phyloP scores from a whole-genome alignment of 2,797 vertebrate genomes.

The Gadopsis bispinosus region DNA sequence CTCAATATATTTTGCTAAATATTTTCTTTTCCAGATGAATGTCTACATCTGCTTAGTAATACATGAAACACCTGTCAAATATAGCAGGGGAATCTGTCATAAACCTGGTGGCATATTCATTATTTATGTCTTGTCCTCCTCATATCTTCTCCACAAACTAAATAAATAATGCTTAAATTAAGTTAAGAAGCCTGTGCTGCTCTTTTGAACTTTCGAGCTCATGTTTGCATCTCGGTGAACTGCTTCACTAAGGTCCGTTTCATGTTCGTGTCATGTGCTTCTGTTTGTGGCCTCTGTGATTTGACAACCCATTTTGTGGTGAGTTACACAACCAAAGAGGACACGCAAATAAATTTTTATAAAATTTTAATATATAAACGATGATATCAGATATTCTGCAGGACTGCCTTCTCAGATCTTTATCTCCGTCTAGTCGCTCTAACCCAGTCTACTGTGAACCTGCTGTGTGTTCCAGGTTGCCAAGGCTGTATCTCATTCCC shows the following conservation, averaged over 20 bases:
- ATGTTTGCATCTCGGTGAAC: not conserved
- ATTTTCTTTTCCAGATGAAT: not conserved
- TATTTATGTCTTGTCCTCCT: slow-evolving; percentile 36
- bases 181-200: not conserved
- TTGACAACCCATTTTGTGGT: slow-evolving; percentile 1
- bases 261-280: slow-evolving; percentile 8
- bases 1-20: not conserved
- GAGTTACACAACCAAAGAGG: not conserved
- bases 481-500: slow-evolving; percentile 96
- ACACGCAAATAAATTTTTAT: too few species aligned
- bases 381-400: slow-evolving; percentile 41
- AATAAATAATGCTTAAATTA: slow-evolving; percentile 13
- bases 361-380: slow-evolving; percentile 6
- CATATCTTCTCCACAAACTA: slow-evolving; percentile 14
- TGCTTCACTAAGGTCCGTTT: not conserved
- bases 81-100: slow-evolving; percentile 21
- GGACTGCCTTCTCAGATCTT: slow-evolving; percentile 36
- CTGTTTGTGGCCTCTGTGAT: slow-evolving; percentile 7
- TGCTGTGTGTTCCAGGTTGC: slow-evolving; percentile 88
- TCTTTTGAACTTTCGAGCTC: not conserved
- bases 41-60: slow-evolving; percentile 13
- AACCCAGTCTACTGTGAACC: slow-evolving; percentile 14
- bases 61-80: slow-evolving; percentile 48
- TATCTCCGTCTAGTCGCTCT: slow-evolving; percentile 18
- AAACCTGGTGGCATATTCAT: slow-evolving; percentile 35